A percentile compares a stretch with the other conserved stretches of the same genome.
These are phyloP conservation scores for Caranx ignobilis DNA, from an alignment of 2,113 vertebrate species.

Conservation along the genomic window DNA sequence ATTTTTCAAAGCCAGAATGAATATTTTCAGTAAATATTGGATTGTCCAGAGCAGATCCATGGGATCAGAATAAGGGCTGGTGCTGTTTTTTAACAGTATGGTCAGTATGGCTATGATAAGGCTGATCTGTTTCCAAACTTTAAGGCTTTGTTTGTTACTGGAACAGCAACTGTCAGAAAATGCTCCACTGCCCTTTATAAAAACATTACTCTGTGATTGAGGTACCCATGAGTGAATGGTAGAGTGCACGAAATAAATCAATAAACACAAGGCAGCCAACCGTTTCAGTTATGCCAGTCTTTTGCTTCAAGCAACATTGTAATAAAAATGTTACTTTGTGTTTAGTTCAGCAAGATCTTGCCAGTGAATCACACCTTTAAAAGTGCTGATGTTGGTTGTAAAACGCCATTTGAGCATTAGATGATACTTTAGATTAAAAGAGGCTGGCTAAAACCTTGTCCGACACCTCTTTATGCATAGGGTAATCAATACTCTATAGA, in stretches of 20 bases:
- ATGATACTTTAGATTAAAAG: neutral
- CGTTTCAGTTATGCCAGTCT: neutral
- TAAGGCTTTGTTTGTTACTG: neutral
- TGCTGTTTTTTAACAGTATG: neutral
- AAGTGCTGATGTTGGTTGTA: constrained; percentile 8
- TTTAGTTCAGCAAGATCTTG: constrained; percentile 5
- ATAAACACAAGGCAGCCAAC: neutral
- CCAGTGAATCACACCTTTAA: neutral
- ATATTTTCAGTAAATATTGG: neutral
- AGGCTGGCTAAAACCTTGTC: neutral
- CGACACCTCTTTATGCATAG: neutral
- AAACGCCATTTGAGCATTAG: neutral
- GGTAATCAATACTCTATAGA: neutral
- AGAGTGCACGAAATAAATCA: neutral
- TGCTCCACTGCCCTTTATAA: neutral
- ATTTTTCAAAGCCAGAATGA: neutral
- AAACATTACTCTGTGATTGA: neutral
- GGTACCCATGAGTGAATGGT: neutral
- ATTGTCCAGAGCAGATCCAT: neutral
- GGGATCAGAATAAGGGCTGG: neutral
- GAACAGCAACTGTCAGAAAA: neutral
- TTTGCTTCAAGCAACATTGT: neutral
- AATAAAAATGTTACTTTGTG: neutral
- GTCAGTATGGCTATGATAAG: neutral
- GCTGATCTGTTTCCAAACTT: neutral